Percentiles rank a stretch among this genome's conserved stretches.
phyloP scores from a whole-genome alignment of 1,140 invertebrate species.

The Proctacanthus coquilletti region DNA sequence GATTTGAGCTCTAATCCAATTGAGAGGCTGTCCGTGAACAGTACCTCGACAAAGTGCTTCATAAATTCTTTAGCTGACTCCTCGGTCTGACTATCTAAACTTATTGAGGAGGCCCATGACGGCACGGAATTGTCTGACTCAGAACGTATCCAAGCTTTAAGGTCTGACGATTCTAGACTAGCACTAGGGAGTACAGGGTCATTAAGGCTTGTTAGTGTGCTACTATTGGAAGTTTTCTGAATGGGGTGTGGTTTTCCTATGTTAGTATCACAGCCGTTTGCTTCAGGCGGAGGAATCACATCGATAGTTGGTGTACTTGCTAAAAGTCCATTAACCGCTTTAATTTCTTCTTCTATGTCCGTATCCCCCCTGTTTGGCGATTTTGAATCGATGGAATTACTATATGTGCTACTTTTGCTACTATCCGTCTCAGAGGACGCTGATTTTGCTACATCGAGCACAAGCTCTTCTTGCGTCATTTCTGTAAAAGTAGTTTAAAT shows the following conservation, averaged over 20 bases:
- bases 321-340: constrained; percentile 15
- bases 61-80: constrained; percentile 54
- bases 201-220: constrained; percentile 21
- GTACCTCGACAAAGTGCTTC: constrained; percentile 50
- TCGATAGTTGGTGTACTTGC: background rate
- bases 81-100: constrained; percentile 50
- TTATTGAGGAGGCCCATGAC: constrained; percentile 57
- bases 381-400: constrained; percentile 1
- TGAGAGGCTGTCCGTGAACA: constrained; percentile 40
- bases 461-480: background rate
- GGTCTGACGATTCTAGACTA: constrained; percentile 28
- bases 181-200: constrained; percentile 22
- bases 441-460: background rate
- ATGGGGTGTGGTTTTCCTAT: constrained; percentile 11
- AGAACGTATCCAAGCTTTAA: constrained; percentile 28
- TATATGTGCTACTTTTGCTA: constrained; percentile 1
- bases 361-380: background rate
- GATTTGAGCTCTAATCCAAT: constrained; percentile 49
- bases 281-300: background rate
- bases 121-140: constrained; percentile 52
- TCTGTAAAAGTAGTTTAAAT: background rate
- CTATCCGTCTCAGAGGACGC: background rate
- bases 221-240: constrained; percentile 24
- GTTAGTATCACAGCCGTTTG: constrained; percentile 7
- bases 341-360: background rate